Evolutionary conservation across 2,888 invertebrate genomes (phyloP).

Genomic region (Podotricha telesiphe): DNA sequence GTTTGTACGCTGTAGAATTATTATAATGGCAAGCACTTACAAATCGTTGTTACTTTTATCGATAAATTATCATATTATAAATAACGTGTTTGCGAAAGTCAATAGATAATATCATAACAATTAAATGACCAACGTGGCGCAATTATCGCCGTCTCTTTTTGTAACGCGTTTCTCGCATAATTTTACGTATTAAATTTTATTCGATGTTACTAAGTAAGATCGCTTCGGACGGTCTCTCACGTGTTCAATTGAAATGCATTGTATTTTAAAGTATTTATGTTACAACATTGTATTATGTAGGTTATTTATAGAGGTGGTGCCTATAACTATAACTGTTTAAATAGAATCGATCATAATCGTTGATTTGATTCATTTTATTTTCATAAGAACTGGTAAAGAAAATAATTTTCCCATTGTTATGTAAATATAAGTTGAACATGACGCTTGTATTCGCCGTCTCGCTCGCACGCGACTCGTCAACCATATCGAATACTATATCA

Average conservation of each 20-base stretch:
- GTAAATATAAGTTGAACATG: too few species aligned
- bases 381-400: not conserved
- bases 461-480: not conserved
- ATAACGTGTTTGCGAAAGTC: not conserved
- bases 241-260: constrained; percentile 29
- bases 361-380: constrained; percentile 1
- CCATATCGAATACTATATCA: constrained; percentile 36
- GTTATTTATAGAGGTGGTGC: not conserved
- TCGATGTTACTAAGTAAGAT: constrained; percentile 23
- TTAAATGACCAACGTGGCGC: constrained; percentile 6
- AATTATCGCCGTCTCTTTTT: not conserved
- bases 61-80: constrained; percentile 1
- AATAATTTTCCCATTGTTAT: not conserved
- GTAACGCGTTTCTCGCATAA: not conserved
- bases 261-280: constrained; percentile 16
- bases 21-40: too few species aligned
- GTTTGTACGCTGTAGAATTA: not conserved
- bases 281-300: not conserved
- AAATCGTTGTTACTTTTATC: not conserved
- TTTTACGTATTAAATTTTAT: constrained; percentile 31
- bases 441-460: too few species aligned
- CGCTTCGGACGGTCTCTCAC: constrained; percentile 17
- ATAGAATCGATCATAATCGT: not conserved
- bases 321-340: too few species aligned
- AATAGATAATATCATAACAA: not conserved